Percentiles rank a stretch among this genome's conserved stretches.
Conservation (phyloP, 1,140 invertebrate genomes). For the Achatina immaculata region DNA sequence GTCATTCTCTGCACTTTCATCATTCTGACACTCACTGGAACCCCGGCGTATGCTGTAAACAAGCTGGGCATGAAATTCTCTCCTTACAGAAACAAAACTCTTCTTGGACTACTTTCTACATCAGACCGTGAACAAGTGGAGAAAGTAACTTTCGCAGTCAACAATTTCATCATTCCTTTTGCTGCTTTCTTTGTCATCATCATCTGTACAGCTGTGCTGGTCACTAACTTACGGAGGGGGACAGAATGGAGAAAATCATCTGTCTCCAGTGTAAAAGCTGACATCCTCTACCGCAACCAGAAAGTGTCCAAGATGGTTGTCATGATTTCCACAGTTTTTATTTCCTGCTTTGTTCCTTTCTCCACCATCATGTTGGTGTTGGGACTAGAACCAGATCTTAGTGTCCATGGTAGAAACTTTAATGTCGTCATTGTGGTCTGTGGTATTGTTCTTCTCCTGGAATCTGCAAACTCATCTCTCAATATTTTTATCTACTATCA, state of each 20-base stretch:
- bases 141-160: constrained; percentile 5
- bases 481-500: no score
- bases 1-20: not conserved
- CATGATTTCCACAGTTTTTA: no score
- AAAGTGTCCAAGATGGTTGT: constrained; percentile 22
- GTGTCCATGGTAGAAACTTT: not conserved
- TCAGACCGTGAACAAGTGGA: not conserved
- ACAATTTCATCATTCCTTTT: constrained; percentile 10
- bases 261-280: not conserved
- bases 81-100: not conserved
- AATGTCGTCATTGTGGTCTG: no score
- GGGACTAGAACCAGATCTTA: not conserved
- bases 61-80: not conserved
- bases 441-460: no score
- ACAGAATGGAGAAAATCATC: not conserved
- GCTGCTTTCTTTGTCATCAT: not conserved
- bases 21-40: not conserved
- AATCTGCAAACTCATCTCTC: no score
- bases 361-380: not conserved
- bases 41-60: not conserved
- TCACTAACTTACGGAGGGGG: not conserved
- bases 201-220: not conserved
- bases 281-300: not conserved
- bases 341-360: not conserved
- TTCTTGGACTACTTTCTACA: not conserved